phyloP scores from a whole-genome alignment of 2,797 vertebrate genomes.

The Thaleichthys pacificus region DNA sequence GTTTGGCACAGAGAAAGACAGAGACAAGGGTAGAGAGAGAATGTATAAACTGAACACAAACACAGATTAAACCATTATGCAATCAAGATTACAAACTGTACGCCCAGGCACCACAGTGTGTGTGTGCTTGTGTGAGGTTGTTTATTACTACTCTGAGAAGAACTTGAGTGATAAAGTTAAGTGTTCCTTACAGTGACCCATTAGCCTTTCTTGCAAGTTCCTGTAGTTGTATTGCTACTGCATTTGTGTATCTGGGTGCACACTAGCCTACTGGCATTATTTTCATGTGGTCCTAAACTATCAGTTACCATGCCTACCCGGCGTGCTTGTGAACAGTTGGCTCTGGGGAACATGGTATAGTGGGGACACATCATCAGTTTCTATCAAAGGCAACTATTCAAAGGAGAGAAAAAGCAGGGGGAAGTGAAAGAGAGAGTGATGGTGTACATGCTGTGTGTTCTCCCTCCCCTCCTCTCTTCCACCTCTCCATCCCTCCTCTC shows the following conservation, averaged over 20 bases:
- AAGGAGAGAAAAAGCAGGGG: background rate
- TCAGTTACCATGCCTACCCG: no score
- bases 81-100: conserved; percentile 48
- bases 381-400: background rate
- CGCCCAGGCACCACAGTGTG: background rate
- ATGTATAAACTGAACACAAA: conserved; percentile 35
- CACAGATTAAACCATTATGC: conserved; percentile 46
- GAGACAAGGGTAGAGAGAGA: conserved; percentile 25
- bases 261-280: background rate
- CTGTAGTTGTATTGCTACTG: background rate
- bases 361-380: no score
- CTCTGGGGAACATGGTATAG: no score
- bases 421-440: background rate
- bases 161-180: no score
- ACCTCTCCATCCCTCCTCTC: background rate
- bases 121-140: background rate
- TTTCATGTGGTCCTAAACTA: no score
- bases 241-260: conserved; percentile 1
- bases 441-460: background rate
- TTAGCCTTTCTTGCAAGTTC: no score
- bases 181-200: no score
- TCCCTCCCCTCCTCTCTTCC: background rate
- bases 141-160: no score
- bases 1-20: background rate
- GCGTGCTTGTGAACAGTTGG: no score